phyloP scores from a whole-genome alignment of 2,888 invertebrate species.

The Eilema caniola region DNA sequence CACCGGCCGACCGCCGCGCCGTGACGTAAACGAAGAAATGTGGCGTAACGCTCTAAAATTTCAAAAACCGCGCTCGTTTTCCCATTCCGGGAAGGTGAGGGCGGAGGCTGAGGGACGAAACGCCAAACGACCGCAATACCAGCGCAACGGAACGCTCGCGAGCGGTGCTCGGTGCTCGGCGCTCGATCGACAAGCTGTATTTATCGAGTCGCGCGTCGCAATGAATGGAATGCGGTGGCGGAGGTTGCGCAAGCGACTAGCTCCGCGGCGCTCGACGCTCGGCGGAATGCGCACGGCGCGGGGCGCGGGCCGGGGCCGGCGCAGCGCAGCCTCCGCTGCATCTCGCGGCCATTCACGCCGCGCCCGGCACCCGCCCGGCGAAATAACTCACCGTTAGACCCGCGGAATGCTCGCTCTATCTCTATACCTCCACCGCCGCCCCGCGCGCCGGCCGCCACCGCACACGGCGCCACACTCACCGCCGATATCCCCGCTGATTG shows the following conservation, averaged over 20 bases:
- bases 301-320: conserved; percentile 48
- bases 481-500: conserved; percentile 26
- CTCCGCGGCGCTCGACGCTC: conserved; percentile 70
- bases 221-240: conserved; percentile 85
- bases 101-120: conserved; percentile 44
- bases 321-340: conserved; percentile 79
- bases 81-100: conserved; percentile 73
- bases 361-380: conserved; percentile 71
- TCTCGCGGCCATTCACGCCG: conserved; percentile 85
- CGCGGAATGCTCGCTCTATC: conserved; percentile 83
- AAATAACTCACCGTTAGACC: conserved; percentile 85
- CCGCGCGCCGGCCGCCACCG: conserved; percentile 45
- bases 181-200: conserved; percentile 50
- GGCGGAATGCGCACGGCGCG: conserved; percentile 67
- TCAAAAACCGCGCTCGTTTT: conserved; percentile 77
- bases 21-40: conserved; percentile 83
- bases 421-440: conserved; percentile 63
- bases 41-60: conserved; percentile 84
- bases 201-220: conserved; percentile 71
- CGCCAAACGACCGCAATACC: conserved; percentile 35
- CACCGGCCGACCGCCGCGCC: conserved; percentile 79
- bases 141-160: conserved; percentile 34
- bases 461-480: conserved; percentile 61
- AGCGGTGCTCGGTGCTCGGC: conserved; percentile 39
- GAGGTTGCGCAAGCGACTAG: conserved; percentile 83